A percentile compares a stretch with the other conserved stretches of the same genome.
Evolutionary conservation across 1,140 invertebrate genomes (phyloP).

Genomic region (Camponotus vicinus): DNA sequence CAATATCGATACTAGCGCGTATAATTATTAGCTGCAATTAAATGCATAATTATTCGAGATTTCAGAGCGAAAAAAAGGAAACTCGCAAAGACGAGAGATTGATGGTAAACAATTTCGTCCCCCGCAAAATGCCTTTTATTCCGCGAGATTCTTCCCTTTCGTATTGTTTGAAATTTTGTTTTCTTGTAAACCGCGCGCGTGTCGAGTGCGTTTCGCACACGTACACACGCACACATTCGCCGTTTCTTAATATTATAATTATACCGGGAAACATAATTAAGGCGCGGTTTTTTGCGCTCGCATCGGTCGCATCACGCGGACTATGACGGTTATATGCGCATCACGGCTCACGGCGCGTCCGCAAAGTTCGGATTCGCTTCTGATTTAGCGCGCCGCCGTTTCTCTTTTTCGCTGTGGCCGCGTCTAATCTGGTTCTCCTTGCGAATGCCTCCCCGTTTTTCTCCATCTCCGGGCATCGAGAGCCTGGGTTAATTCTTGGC

Average conservation of each 20-base stretch:
- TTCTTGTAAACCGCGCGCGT: not conserved
- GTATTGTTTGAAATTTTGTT: not conserved
- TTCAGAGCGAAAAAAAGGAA: not conserved
- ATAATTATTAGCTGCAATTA: not conserved
- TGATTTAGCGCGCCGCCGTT: constrained; percentile 34
- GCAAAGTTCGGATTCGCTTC: constrained; percentile 22
- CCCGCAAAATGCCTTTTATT: constrained; percentile 10
- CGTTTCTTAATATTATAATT: constrained; percentile 21
- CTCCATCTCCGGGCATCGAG: not conserved
- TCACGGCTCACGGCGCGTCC: not conserved
- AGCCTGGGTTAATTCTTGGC: constrained; percentile 36
- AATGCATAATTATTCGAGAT: not conserved
- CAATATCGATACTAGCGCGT: no score
- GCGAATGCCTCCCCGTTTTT: constrained; percentile 41
- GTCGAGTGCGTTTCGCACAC: not conserved
- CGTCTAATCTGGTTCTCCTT: constrained; percentile 53
- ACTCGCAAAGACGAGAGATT: not conserved
- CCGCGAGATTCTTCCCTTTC: not conserved
- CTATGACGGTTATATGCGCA: constrained; percentile 17
- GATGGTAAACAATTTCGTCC: not conserved
- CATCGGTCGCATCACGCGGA: constrained; percentile 26
- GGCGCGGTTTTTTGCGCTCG: not conserved
- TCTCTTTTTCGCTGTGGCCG: constrained; percentile 33
- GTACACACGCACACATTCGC: not conserved
- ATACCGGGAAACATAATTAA: constrained; percentile 9